These are phyloP conservation scores for Gallinago media DNA, from an alignment of 2,113 vertebrate genomes.

Conservation along the genomic window DNA sequence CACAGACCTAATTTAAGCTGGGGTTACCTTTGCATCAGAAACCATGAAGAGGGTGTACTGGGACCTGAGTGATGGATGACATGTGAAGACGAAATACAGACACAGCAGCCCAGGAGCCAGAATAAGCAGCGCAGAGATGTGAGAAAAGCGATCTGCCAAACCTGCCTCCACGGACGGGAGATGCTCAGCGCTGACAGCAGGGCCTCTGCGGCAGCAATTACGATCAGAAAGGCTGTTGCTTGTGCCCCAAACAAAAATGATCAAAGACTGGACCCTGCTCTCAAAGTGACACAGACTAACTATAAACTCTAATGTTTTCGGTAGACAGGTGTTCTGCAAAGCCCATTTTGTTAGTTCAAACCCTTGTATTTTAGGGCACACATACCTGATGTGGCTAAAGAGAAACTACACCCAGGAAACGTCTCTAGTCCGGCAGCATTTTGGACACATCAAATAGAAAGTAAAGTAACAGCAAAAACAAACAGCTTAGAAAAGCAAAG, in stretches of 20 bases:
- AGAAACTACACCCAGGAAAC: neutral
- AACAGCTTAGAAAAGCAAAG: slow-evolving; percentile 68
- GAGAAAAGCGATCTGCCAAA: rapidly evolving
- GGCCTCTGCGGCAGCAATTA: neutral
- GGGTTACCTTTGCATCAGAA: neutral
- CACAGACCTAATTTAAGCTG: neutral
- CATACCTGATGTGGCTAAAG: neutral
- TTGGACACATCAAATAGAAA: slow-evolving; percentile 41
- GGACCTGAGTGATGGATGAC: neutral
- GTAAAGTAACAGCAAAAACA: slow-evolving; percentile 66
- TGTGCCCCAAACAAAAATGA: neutral
- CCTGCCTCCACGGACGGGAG: rapidly evolving
- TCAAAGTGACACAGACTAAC: neutral
- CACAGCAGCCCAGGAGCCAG: rapidly evolving
- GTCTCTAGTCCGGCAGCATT: neutral
- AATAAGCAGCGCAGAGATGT: rapidly evolving
- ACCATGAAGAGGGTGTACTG: neutral
- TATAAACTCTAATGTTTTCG: rapidly evolving
- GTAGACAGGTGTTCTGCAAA: neutral
- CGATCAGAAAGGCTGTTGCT: neutral
- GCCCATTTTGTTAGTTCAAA: neutral
- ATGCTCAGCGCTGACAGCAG: rapidly evolving
- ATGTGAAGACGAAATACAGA: neutral
- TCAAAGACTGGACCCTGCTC: neutral
- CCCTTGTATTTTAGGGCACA: neutral